Evolutionary conservation across 2,797 vertebrate genomes (phyloP).

Genomic region (Paramormyrops hopkinsi): DNA sequence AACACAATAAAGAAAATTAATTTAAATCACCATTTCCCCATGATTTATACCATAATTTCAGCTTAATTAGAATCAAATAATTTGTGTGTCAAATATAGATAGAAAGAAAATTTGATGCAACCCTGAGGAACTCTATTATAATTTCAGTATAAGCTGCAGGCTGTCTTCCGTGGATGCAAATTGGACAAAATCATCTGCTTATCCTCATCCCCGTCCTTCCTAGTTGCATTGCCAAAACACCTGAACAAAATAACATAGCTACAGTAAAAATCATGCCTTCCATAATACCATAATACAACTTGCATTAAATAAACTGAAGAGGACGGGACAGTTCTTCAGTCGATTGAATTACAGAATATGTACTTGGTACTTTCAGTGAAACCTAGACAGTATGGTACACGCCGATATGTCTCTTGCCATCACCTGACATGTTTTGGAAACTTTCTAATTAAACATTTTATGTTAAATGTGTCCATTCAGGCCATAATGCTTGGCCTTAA

Average conservation of each 20-base stretch:
- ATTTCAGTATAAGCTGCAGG: background rate
- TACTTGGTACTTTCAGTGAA: background rate
- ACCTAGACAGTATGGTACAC: background rate
- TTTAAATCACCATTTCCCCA: background rate
- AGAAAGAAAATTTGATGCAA: background rate
- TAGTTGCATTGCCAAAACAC: background rate
- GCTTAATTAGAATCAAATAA: background rate
- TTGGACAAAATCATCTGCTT: background rate
- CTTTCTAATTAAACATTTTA: too few relatives aligned
- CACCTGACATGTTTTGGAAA: background rate
- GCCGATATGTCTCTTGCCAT: background rate
- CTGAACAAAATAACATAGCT: background rate
- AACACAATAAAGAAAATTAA: background rate
- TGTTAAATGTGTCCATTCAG: too few relatives aligned
- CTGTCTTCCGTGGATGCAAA: background rate
- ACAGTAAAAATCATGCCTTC: background rate
- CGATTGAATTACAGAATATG: background rate
- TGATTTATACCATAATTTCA: background rate
- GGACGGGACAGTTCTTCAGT: background rate
- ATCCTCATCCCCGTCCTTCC: background rate
- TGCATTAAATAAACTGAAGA: background rate
- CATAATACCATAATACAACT: background rate
- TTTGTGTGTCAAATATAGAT: background rate
- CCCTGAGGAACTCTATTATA: background rate
- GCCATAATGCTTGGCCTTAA: too few relatives aligned